A percentile compares a stretch with the other conserved stretches of the same genome.
Conservation (phyloP, 2,113 vertebrate genomes). For the Cygnus buccinator region DNA sequence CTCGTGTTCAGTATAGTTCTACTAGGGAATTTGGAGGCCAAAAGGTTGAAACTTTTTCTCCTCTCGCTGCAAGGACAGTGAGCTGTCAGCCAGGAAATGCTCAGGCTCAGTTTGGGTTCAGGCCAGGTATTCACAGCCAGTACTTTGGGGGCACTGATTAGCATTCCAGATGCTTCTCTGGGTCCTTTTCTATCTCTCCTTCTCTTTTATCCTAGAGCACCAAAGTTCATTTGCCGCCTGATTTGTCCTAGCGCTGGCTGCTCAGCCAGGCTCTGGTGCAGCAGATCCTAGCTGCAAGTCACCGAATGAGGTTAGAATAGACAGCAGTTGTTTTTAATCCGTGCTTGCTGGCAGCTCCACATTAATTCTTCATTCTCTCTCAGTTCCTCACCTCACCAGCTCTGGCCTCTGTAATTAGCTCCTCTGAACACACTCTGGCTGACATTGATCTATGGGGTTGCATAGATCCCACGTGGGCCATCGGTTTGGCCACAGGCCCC, state of each 20-base stretch:
- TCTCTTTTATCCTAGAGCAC: slow-evolving; percentile 5
- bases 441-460: slow-evolving; percentile 2
- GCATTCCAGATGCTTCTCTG: slow-evolving; percentile 37
- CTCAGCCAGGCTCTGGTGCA: neutral
- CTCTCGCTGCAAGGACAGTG: neutral
- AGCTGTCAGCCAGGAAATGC: slow-evolving; percentile 3
- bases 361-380: slow-evolving; percentile 28
- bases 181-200: neutral
- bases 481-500: neutral
- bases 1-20: neutral
- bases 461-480: neutral
- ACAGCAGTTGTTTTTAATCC: slow-evolving; percentile 6
- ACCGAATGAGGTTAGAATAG: neutral
- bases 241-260: slow-evolving; percentile 43
- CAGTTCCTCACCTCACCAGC: neutral
- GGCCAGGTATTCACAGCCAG: slow-evolving; percentile 23
- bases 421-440: neutral
- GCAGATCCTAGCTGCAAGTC: neutral
- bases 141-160: slow-evolving; percentile 13
- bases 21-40: neutral
- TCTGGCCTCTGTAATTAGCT: slow-evolving; percentile 21
- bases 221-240: slow-evolving; percentile 46
- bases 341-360: neutral
- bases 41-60: slow-evolving; percentile 34
- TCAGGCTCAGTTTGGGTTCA: slow-evolving; percentile 8